phyloP scores from a whole-genome alignment of 2,888 invertebrate species.

The Panopea generosa region DNA sequence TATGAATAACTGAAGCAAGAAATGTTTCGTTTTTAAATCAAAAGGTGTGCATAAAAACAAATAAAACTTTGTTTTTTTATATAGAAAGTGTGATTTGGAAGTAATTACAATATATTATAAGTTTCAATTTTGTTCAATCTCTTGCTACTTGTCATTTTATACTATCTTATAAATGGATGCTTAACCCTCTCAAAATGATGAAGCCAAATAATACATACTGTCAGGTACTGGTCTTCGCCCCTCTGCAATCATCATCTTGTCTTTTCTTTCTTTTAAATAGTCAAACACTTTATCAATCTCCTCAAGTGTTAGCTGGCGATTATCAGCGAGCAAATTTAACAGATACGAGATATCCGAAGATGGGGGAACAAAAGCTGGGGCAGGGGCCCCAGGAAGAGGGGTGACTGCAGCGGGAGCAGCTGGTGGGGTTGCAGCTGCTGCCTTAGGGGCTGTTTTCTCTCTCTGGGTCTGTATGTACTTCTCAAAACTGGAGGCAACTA shows the following conservation, averaged over 20 bases:
- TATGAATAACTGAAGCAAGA: too few species aligned
- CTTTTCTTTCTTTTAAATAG: slow-evolving; percentile 91
- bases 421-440: slow-evolving; percentile 53
- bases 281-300: slow-evolving; percentile 83
- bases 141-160: too few species aligned
- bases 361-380: slow-evolving; percentile 75
- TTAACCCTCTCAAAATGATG: too few species aligned
- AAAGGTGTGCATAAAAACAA: too few species aligned
- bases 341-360: slow-evolving; percentile 85
- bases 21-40: too few species aligned
- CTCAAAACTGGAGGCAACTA: slow-evolving; percentile 88
- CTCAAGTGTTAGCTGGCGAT: slow-evolving; percentile 87
- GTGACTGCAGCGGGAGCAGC: slow-evolving; percentile 21
- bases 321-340: slow-evolving; percentile 93
- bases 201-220: too few species aligned
- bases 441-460: slow-evolving; percentile 72
- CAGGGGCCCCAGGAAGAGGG: slow-evolving; percentile 31
- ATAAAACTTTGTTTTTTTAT: too few species aligned
- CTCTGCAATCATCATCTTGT: slow-evolving; percentile 81
- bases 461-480: slow-evolving; percentile 79
- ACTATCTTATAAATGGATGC: too few species aligned
- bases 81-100: too few species aligned
- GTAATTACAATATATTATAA: too few species aligned
- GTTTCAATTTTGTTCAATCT: too few species aligned
- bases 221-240: slow-evolving; percentile 51